phyloP scores from a whole-genome alignment of 2,113 vertebrate genomes.

The Apus apus region DNA sequence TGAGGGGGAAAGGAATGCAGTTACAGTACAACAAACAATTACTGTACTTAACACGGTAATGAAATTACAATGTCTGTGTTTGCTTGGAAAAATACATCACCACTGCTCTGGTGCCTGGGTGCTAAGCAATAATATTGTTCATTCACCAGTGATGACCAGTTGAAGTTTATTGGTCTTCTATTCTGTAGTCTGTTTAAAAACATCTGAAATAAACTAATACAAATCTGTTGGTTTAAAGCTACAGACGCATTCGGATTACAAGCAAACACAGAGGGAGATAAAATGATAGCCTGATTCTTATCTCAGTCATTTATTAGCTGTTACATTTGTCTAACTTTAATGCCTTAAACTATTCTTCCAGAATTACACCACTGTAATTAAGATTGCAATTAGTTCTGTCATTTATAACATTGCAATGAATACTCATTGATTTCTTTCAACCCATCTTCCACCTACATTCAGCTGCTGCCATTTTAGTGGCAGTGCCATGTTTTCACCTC shows the following conservation, averaged over 20 bases:
- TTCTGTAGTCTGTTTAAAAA: neutral
- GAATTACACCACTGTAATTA: neutral
- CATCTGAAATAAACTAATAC: neutral
- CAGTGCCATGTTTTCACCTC: rapidly evolving
- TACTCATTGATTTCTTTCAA: neutral
- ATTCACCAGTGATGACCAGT: neutral
- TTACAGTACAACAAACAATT: neutral
- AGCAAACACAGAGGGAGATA: neutral
- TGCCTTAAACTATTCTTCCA: neutral
- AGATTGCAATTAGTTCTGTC: neutral
- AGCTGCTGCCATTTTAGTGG: neutral
- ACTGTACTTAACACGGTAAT: neutral
- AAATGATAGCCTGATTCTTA: neutral
- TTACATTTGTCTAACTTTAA: neutral
- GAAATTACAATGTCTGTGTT: neutral
- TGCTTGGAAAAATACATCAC: neutral
- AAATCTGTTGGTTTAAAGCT: neutral
- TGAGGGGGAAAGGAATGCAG: neutral
- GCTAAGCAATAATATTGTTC: neutral
- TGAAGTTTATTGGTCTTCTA: neutral
- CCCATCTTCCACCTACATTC: neutral
- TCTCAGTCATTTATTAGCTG: neutral
- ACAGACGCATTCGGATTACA: neutral
- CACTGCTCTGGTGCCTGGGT: neutral
- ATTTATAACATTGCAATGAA: neutral